These are phyloP conservation scores for Rotaria sp. DNA, from an alignment of 2,888 invertebrate species.

Conservation along the genomic window DNA sequence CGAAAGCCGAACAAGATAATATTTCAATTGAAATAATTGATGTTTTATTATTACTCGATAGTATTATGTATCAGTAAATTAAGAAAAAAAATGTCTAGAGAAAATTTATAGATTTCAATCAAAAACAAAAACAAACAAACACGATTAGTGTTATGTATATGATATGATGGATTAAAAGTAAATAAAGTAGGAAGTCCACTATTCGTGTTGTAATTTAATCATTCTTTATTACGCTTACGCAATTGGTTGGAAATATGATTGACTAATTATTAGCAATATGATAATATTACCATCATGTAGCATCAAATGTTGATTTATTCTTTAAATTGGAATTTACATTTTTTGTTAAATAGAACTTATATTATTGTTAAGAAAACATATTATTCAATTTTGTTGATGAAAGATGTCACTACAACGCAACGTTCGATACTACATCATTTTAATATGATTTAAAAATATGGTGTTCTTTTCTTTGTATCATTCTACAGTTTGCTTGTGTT, in stretches of 20 bases:
- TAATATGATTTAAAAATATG: too few species aligned
- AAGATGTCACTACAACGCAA: background rate
- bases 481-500: too few species aligned
- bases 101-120: background rate
- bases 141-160: background rate
- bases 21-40: background rate
- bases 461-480: too few species aligned
- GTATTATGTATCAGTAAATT: too few species aligned
- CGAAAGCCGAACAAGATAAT: background rate
- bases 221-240: background rate
- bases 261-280: background rate
- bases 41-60: background rate
- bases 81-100: too few species aligned
- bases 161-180: background rate
- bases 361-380: background rate
- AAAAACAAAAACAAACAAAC: background rate
- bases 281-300: background rate
- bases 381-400: background rate
- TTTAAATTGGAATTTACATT: background rate
- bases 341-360: background rate
- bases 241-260: background rate
- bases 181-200: background rate
- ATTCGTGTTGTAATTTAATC: background rate
- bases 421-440: background rate
- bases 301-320: background rate